A percentile compares a stretch with the other conserved stretches of the same genome.
These are phyloP conservation scores for Sitophilus oryzae DNA, from an alignment of 1,140 invertebrate species.

Conservation along the genomic window DNA sequence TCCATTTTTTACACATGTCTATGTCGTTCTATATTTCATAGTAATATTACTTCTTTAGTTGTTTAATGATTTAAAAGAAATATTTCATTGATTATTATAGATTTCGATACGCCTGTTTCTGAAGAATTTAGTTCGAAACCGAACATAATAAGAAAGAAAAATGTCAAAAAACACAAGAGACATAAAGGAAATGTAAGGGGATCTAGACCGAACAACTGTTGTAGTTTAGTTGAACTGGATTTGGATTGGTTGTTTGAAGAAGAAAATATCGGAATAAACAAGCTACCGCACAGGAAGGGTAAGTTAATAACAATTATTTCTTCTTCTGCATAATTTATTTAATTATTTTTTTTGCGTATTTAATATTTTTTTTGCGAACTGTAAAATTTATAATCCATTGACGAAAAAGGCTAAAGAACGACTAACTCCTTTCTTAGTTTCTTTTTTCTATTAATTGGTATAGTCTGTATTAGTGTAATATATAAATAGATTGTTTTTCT, in stretches of 20 bases:
- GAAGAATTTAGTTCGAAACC: background rate
- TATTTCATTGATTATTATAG: background rate
- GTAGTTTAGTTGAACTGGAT: conserved; percentile 39
- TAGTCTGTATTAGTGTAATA: too few species aligned
- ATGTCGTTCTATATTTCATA: too few species aligned
- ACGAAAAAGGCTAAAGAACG: too few species aligned
- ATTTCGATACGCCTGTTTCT: background rate
- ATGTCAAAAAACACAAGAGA: conserved; percentile 28
- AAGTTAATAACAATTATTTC: background rate
- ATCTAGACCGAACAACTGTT: conserved; percentile 32
- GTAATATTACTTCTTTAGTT: too few species aligned
- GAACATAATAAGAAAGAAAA: conserved; percentile 29
- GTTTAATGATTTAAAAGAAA: too few species aligned
- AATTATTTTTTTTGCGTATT: too few species aligned
- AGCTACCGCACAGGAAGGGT: conserved; percentile 36
- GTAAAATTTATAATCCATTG: too few species aligned
- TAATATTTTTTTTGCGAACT: too few species aligned
- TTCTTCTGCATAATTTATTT: background rate
- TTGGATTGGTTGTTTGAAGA: conserved; percentile 43
- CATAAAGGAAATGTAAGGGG: conserved; percentile 19
- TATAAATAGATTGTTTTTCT: too few species aligned
- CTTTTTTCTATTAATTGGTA: too few species aligned
- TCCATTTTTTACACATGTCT: too few species aligned
- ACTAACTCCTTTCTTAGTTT: too few species aligned
- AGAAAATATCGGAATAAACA: conserved; percentile 12